Base-by-base conservation (phyloP, 2,113 vertebrate species). In the Silurus asotus region DNA sequence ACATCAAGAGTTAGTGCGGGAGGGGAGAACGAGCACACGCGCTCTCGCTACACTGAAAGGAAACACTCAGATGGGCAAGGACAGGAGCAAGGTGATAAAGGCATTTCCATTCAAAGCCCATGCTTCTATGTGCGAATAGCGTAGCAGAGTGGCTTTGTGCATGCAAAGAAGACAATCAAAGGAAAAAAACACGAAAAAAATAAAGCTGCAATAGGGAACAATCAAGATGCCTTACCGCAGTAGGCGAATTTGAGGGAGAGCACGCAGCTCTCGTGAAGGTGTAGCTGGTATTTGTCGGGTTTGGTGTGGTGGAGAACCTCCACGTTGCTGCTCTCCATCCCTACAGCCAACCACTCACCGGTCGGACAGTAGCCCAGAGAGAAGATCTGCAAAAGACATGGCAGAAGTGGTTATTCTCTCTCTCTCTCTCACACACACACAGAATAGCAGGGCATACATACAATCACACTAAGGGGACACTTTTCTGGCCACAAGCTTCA, bases 251-350 rank as follows among this genome's bases (percentile, higher is more conserved):
- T 99, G 88, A 99, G 97, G 3, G 98, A 99, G 4, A 99, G 97
- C 88, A 99, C 98, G 0, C 98, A 99, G 96, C 98, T 99, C 93
- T 99, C 97, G 0, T 99, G 98, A 83, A 99, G 96, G 92, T 98
- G 98, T 84, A 99, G 96, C 95, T 99, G 98, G 92, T 99, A 99
- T 84, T 99, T 99, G 94, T 99, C 98, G 0, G 98, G 97, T 79
- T 99, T 99, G 75, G 97, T 98, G 94, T 97, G 96, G 93, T 99
- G 98, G 78, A 99, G 94, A 3, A 99, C 96, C 82, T 99, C 98
- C 92, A 99, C 98, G 0, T 99, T 99, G 93, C 97, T 99, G 95
- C 98, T 99, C 94, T 99, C 98, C 97, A 99, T 98, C 59, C 98
- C 98, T 92, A 99, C 98, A 0, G 97, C 98, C 86, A 99, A 93